phyloP scores from a whole-genome alignment of 2,888 invertebrate species.

The Sarcophaga carnaria region DNA sequence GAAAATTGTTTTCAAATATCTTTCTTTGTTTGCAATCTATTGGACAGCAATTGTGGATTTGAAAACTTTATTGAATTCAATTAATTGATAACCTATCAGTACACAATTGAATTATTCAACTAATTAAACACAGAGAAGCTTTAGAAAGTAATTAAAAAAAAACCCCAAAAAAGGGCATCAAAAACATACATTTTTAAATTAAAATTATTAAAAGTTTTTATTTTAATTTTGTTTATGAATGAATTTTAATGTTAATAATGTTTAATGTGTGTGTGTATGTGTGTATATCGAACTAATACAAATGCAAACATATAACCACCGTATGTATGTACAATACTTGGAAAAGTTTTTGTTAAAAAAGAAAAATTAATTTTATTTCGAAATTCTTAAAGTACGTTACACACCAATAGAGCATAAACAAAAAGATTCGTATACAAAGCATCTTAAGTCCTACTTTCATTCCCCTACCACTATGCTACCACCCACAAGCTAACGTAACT shows the following conservation, averaged over 20 bases:
- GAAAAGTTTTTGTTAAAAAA: conserved; percentile 41
- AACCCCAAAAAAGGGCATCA: too few species aligned
- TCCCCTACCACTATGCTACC: neutral
- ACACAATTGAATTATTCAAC: neutral
- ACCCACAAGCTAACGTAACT: neutral
- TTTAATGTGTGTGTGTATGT: too few species aligned
- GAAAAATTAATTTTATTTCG: conserved; percentile 30
- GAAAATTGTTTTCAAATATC: neutral
- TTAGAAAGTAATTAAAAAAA: too few species aligned
- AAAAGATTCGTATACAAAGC: conserved; percentile 40
- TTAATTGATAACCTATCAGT: conserved; percentile 5
- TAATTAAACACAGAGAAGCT: too few species aligned
- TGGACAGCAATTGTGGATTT: too few species aligned
- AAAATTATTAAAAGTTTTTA: too few species aligned
- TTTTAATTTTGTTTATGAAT: too few species aligned
- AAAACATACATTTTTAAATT: too few species aligned
- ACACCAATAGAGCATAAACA: conserved; percentile 61
- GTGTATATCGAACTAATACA: neutral
- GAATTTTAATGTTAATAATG: too few species aligned
- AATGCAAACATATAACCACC: neutral
- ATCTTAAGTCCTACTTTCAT: neutral
- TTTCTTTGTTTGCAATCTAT: too few species aligned
- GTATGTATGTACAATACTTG: neutral
- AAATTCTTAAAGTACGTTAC: conserved; percentile 58
- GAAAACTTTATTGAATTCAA: neutral